Conservation (phyloP, 2,888 invertebrate species). For the Tipula vernalis region DNA sequence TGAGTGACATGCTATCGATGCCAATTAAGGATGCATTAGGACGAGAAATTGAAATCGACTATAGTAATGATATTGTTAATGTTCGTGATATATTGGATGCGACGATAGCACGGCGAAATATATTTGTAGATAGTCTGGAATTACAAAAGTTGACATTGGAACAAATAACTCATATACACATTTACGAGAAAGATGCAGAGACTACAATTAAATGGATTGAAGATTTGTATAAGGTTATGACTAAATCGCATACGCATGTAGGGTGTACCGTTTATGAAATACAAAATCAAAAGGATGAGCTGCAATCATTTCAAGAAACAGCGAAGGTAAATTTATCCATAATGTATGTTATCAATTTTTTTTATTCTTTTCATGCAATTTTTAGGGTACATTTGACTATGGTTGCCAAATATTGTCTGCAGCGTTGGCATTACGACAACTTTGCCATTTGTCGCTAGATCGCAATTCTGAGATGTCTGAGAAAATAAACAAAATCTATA, state of each 20-base stretch:
- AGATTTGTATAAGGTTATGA: conserved; percentile 58
- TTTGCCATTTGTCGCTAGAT: conserved; percentile 50
- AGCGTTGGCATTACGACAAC: conserved; percentile 55
- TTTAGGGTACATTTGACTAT: conserved; percentile 66
- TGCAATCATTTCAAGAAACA: conserved; percentile 63
- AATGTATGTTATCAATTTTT: neutral
- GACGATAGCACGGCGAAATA: conserved; percentile 53
- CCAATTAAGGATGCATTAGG: conserved; percentile 68
- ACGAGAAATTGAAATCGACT: conserved; percentile 54
- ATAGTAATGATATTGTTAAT: conserved; percentile 57
- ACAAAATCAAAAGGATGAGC: conserved; percentile 59
- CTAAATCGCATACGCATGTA: conserved; percentile 54
- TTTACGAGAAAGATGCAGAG: conserved; percentile 62
- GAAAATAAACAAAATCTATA: conserved; percentile 53
- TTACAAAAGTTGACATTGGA: conserved; percentile 63
- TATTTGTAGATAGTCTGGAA: conserved; percentile 61
- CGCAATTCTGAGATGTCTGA: conserved; percentile 43
- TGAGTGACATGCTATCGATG: conserved; percentile 64
- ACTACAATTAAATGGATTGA: conserved; percentile 67
- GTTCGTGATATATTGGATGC: conserved; percentile 57
- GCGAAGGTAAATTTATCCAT: conserved; percentile 47
- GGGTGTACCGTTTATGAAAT: conserved; percentile 63
- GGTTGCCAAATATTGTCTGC: conserved; percentile 67
- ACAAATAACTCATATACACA: conserved; percentile 60
- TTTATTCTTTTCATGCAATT: neutral